phyloP scores from a whole-genome alignment of 2,888 invertebrate species.

The Panorpa germanica region DNA sequence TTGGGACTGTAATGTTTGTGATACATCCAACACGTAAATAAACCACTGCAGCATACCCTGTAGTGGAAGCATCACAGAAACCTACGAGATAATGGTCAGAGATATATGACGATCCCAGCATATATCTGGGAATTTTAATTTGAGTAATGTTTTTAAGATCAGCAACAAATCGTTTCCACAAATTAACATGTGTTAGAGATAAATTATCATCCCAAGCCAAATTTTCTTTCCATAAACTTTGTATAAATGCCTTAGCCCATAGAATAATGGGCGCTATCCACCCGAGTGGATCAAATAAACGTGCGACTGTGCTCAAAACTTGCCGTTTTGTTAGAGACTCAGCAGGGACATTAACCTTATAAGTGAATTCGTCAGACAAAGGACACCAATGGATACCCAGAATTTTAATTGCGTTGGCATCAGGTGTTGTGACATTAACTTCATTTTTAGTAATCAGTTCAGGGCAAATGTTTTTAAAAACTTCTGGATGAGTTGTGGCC shows the following conservation, averaged over 20 bases:
- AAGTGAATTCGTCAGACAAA: too few species aligned
- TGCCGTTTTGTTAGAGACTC: conserved; percentile 13
- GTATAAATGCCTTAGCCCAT: conserved; percentile 13
- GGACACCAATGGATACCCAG: too few species aligned
- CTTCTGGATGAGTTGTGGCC: too few species aligned
- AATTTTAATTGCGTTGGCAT: too few species aligned
- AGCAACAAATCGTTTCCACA: conserved; percentile 9
- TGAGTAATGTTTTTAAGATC: conserved; percentile 2
- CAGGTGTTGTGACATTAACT: too few species aligned
- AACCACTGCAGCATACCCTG: conserved; percentile 12
- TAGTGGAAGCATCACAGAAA: conserved; percentile 14
- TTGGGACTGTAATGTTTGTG: conserved; percentile 9
- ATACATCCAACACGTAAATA: conserved; percentile 12
- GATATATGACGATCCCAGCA: too few species aligned
- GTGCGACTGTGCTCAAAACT: conserved; percentile 13
- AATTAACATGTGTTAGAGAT: conserved; percentile 9
- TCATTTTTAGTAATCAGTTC: too few species aligned
- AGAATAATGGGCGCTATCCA: conserved; percentile 12
- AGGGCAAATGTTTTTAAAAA: too few species aligned
- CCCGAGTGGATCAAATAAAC: conserved; percentile 14
- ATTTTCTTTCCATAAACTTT: conserved; percentile 13
- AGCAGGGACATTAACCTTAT: too few species aligned
- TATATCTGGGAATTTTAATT: conserved; percentile 5
- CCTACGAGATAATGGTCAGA: conserved; percentile 12
- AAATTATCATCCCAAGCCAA: conserved; percentile 14